Conservation (phyloP, 2,888 invertebrate species). For the Spilosoma lubricipeda region DNA sequence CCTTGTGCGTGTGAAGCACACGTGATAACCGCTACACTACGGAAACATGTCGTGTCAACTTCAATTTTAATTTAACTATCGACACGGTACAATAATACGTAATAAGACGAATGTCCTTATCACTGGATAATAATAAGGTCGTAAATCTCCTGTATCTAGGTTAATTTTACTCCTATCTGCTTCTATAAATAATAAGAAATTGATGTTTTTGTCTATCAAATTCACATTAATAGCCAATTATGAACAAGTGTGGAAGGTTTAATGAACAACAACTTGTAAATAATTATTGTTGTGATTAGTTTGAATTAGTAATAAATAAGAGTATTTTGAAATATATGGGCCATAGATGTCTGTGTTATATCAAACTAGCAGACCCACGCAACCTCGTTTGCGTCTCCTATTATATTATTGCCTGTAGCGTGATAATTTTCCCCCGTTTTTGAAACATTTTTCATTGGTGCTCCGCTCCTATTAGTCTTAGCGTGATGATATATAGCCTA, state of each 20-base stretch:
- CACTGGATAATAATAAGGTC: slow-evolving; percentile 21
- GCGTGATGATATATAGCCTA: too few relatives aligned
- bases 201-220: slow-evolving; percentile 19
- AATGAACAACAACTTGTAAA: slow-evolving; percentile 4
- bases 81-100: not conserved
- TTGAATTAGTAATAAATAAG: not conserved
- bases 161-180: slow-evolving; percentile 19
- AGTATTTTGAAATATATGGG: not conserved
- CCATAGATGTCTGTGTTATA: not conserved
- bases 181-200: slow-evolving; percentile 15
- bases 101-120: slow-evolving; percentile 7
- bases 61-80: not conserved
- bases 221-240: slow-evolving; percentile 22
- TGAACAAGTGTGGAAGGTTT: slow-evolving; percentile 13
- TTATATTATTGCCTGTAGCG: too few relatives aligned
- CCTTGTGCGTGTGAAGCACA: slow-evolving; percentile 93
- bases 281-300: slow-evolving; percentile 2
- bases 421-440: too few relatives aligned
- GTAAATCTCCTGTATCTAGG: slow-evolving; percentile 37
- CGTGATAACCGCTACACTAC: slow-evolving; percentile 93
- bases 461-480: too few relatives aligned
- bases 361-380: too few relatives aligned
- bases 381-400: too few relatives aligned
- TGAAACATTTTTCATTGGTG: too few relatives aligned
- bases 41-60: slow-evolving; percentile 81